These are phyloP conservation scores for Doryteuthis pealeii DNA, from an alignment of 1,140 invertebrate species.

Conservation along the genomic window DNA sequence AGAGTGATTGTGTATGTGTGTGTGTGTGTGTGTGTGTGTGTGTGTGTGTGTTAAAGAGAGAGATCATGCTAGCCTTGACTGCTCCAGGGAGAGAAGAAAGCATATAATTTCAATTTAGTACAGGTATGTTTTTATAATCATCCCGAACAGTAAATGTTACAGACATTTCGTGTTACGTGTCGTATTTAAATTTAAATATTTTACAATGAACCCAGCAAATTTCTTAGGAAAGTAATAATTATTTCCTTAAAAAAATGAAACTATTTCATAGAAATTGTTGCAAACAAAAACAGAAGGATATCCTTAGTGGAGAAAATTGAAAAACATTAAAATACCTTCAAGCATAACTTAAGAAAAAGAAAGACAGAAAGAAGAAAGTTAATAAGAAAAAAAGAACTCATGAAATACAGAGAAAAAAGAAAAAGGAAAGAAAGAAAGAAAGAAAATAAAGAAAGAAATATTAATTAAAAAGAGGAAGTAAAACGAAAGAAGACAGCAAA, in stretches of 20 bases:
- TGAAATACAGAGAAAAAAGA: background rate
- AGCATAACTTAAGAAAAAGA: background rate
- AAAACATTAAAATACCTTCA: no score
- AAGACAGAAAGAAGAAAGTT: background rate
- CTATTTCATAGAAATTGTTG: no score
- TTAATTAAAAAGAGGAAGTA: background rate
- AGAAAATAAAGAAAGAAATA: background rate
- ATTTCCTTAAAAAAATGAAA: no score
- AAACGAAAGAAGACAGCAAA: background rate
- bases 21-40: conserved; percentile 1
- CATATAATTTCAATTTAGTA: no score
- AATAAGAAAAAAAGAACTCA: background rate
- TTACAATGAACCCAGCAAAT: no score
- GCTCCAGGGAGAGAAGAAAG: background rate
- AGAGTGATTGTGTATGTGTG: background rate
- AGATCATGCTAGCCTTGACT: background rate
- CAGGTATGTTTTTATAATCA: no score
- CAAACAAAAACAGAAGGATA: no score
- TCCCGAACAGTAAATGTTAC: no score
- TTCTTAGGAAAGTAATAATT: no score
- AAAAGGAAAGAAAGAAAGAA: background rate
- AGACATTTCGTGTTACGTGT: no score
- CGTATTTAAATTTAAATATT: no score
- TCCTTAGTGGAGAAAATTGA: no score
- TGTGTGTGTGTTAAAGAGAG: background rate